phyloP scores from a whole-genome alignment of 2,113 vertebrate species.

The Chiloscyllium plagiosum region DNA sequence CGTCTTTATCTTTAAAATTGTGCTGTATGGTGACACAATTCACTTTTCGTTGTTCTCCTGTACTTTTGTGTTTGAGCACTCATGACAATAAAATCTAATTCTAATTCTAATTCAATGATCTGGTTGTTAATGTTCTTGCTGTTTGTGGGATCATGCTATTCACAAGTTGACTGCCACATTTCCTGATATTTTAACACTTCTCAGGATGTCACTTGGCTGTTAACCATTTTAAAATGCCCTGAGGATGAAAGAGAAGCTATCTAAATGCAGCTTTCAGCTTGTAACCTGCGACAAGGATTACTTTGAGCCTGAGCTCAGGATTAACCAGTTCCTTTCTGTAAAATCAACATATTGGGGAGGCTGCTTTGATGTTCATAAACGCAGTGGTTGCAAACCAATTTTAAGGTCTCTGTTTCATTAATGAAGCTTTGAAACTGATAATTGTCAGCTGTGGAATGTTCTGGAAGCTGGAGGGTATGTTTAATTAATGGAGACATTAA shows the following conservation, averaged over 20 bases:
- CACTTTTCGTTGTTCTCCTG: too few species aligned
- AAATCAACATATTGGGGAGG: background rate
- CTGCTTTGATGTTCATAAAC: background rate
- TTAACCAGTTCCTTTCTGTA: background rate
- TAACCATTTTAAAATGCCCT: background rate
- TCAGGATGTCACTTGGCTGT: background rate
- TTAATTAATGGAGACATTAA: conserved; percentile 20
- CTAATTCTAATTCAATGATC: background rate
- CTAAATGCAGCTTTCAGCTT: background rate
- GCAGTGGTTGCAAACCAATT: background rate
- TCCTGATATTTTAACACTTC: background rate
- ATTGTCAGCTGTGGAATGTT: background rate
- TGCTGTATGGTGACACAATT: too few species aligned
- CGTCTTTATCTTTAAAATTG: too few species aligned
- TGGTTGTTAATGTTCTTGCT: background rate
- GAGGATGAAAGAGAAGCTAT: background rate
- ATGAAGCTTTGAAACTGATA: conserved; percentile 24
- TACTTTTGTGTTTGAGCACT: too few species aligned
- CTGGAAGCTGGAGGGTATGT: background rate
- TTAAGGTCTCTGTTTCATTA: background rate
- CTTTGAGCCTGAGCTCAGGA: background rate
- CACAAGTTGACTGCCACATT: background rate
- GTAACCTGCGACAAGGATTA: background rate
- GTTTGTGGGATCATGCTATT: background rate
- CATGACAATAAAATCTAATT: too few species aligned